Percentiles rank a stretch among this genome's conserved stretches.
phyloP scores from a whole-genome alignment of 2,888 invertebrate species.

The Oegoconia quadripuncta region DNA sequence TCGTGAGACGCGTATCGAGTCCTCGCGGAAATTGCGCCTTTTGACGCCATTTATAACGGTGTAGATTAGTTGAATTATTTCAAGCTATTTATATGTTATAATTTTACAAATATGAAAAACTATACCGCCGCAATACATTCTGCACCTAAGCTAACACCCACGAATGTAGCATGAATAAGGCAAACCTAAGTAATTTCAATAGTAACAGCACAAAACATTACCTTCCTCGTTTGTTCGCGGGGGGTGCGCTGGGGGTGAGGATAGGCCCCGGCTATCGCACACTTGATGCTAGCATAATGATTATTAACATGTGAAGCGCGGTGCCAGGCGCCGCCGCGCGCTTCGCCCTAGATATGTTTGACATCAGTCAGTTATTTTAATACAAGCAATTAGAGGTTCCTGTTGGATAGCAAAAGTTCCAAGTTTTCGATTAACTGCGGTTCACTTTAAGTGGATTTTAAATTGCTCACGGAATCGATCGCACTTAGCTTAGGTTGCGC shows the following conservation, averaged over 20 bases:
- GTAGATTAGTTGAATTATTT: too few relatives aligned
- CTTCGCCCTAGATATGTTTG: conserved; percentile 73
- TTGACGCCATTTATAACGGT: conserved; percentile 56
- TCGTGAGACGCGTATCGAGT: conserved; percentile 52
- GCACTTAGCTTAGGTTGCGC: conserved; percentile 19
- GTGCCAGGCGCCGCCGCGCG: conserved; percentile 67
- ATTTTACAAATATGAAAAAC: too few relatives aligned
- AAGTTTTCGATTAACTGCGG: conserved; percentile 77
- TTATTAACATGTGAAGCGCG: conserved; percentile 75
- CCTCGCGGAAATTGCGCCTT: conserved; percentile 62
- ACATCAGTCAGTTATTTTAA: conserved; percentile 78
- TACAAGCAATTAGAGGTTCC: conserved; percentile 74
- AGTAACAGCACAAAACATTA: conserved; percentile 25
- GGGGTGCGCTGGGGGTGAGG: conserved; percentile 30
- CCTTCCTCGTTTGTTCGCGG: conserved; percentile 25
- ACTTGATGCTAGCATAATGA: conserved; percentile 78
- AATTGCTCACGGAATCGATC: conserved; percentile 67
- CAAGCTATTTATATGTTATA: too few relatives aligned
- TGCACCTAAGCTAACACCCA: conserved; percentile 33
- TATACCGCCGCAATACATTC: conserved; percentile 33
- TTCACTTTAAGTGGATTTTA: conserved; percentile 75
- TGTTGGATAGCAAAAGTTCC: conserved; percentile 51
- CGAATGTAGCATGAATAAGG: conserved; percentile 21
- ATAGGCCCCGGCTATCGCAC: conserved; percentile 63
- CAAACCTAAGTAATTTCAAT: conserved; percentile 35